Conservation (phyloP, 2,888 invertebrate genomes). For the Drosophila lacicola region DNA sequence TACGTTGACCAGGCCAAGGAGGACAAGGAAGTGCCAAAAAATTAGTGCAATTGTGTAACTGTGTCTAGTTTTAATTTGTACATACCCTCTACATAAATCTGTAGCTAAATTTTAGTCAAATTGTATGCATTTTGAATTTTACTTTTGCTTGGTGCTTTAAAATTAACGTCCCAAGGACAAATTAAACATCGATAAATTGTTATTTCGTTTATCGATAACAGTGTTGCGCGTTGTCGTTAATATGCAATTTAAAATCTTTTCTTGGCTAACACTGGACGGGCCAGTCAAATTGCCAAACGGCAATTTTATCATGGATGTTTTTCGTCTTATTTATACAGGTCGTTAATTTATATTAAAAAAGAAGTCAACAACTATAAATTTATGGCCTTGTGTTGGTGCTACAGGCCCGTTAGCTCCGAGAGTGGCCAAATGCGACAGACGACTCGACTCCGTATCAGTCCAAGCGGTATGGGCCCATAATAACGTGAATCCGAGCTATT, state of each 20-base stretch:
- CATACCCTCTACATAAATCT: constrained; percentile 17
- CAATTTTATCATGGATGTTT: constrained; percentile 11
- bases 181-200: not conserved
- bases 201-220: too few relatives aligned
- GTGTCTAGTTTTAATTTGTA: constrained; percentile 31
- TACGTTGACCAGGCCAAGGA: constrained; percentile 67
- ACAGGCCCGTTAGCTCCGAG: constrained; percentile 46
- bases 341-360: constrained; percentile 35
- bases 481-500: constrained; percentile 95
- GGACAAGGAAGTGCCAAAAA: constrained; percentile 18
- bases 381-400: constrained; percentile 1
- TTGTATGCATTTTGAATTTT: not conserved
- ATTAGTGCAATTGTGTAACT: constrained; percentile 16
- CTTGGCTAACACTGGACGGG: too few relatives aligned
- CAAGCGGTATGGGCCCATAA: constrained; percentile 95
- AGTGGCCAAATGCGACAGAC: constrained; percentile 93
- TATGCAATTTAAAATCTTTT: too few relatives aligned
- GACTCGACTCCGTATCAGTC: constrained; percentile 92
- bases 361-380: constrained; percentile 27
- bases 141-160: not conserved
- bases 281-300: too few relatives aligned
- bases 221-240: too few relatives aligned
- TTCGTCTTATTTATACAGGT: constrained; percentile 22
- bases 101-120: constrained; percentile 25
- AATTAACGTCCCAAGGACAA: not conserved